Evolutionary conservation across 2,113 vertebrate species (phyloP).

Genomic region (Psilopsiagon aurifrons): DNA sequence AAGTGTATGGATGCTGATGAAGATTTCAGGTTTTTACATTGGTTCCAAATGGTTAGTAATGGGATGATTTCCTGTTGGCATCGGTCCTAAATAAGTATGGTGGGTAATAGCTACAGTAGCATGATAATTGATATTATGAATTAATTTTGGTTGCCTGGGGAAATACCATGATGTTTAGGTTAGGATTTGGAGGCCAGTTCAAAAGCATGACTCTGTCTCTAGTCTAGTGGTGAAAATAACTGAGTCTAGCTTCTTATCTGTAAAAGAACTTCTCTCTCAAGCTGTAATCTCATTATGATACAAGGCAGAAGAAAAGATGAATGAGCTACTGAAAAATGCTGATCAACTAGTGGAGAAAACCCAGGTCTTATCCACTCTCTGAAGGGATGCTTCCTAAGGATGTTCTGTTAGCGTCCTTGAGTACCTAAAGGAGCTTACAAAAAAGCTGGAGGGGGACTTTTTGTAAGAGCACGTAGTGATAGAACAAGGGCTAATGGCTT

Average conservation of each 20-base stretch:
- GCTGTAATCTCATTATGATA: not conserved
- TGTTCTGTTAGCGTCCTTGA: not conserved
- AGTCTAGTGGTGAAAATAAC: not conserved
- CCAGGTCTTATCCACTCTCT: not conserved
- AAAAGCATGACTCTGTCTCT: not conserved
- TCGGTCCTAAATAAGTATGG: not conserved
- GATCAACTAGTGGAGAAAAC: not conserved
- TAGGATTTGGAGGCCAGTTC: not conserved
- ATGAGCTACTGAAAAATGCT: not conserved
- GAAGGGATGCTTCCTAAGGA: not conserved
- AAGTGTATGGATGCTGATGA: not conserved
- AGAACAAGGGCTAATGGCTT: not conserved
- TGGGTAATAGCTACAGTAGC: not conserved
- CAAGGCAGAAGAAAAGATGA: not conserved
- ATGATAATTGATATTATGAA: not conserved
- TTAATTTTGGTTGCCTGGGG: not conserved
- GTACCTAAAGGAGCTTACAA: not conserved
- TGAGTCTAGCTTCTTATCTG: not conserved
- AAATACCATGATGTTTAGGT: not conserved
- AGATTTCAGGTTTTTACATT: not conserved
- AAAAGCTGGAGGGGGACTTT: not conserved
- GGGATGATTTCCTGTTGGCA: not conserved
- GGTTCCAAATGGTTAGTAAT: not conserved
- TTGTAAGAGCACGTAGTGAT: not conserved
- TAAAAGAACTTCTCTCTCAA: not conserved